Base-by-base conservation (phyloP, 1,140 invertebrate species). In the Triops longicaudatus region DNA sequence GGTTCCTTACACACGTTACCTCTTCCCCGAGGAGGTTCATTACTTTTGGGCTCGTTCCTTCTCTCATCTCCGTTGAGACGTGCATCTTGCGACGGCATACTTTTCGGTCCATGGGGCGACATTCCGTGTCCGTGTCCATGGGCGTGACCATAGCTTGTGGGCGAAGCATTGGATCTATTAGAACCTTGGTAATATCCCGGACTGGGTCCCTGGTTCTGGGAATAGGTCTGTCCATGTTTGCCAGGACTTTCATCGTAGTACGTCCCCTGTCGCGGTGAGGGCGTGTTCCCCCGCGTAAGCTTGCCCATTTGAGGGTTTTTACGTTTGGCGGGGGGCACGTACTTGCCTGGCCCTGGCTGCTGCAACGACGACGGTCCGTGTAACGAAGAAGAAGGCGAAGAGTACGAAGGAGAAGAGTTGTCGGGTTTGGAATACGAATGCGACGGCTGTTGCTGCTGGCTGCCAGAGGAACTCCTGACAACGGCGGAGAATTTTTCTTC, bases 321-420 rank as follows among this genome's bases (percentile, higher is more conserved):
- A 82, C 91, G 86, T 82, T 91, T 91, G 73, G 90, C 89, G 4
- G 91, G 91, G 73, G 91, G 91, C 50, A 93, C 88, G 84, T 93
- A 93, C 84, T 92, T 93, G 43, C 88, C 89, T 12, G 79, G 85
- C 86, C 27, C 76, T 76, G 26, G 26, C 26, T 44, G 42, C 37
- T 37, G 31, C 31, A 37, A 37, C 31, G 31, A 37, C 31, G 74
- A 75, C 72, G 28, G 17, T 14, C 37, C 63, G 27, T 17, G 43
- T 37, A 7, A 37, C 31, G 31, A 37, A 37, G 31, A 37, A 37
- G 22, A 44, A 26, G 37, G 27, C 22, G 74, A 31, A 6, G 26
- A 43, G 27, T 41, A 50, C 14, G 63, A 75, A 75, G 27, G 31
- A 9, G 31, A 74, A 41, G 43, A n/a, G 3, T 26, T 26, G 28